phyloP scores from a whole-genome alignment of 2,797 vertebrate species.

The Smutsia gigantea region DNA sequence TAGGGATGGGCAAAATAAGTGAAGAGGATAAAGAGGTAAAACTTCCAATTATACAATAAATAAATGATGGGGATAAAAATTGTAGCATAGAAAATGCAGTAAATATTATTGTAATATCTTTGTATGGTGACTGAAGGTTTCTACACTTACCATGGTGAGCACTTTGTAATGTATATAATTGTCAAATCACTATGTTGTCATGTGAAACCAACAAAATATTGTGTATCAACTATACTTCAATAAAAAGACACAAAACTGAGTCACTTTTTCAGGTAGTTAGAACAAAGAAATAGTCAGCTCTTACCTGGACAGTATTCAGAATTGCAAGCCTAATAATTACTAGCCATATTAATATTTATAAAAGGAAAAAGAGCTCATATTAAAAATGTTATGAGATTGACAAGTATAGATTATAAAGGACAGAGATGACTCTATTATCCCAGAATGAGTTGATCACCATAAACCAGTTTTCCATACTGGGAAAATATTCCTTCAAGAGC shows the following conservation, averaged over 20 bases:
- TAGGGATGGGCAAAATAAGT: too few relatives aligned
- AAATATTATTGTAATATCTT: too few relatives aligned
- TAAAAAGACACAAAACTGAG: background rate
- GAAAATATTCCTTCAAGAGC: background rate
- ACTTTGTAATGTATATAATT: too few relatives aligned
- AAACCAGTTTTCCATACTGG: background rate
- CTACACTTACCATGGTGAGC: too few relatives aligned
- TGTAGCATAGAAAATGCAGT: too few relatives aligned
- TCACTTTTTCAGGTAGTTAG: background rate
- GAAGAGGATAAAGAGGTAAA: too few relatives aligned
- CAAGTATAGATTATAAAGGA: background rate
- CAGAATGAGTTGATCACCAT: background rate
- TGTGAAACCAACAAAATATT: too few relatives aligned
- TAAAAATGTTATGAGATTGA: background rate
- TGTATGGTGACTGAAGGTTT: too few relatives aligned
- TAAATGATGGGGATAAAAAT: too few relatives aligned
- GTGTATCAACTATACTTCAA: too few relatives aligned
- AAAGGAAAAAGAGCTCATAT: background rate
- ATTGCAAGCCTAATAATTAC: background rate
- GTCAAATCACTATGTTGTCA: too few relatives aligned
- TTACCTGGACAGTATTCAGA: background rate
- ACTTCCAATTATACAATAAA: too few relatives aligned
- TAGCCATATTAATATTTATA: background rate
- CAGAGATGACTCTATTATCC: background rate
- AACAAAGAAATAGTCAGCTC: background rate